Conservation (phyloP, 1,140 invertebrate genomes). For the Neodiprion fabricii region DNA sequence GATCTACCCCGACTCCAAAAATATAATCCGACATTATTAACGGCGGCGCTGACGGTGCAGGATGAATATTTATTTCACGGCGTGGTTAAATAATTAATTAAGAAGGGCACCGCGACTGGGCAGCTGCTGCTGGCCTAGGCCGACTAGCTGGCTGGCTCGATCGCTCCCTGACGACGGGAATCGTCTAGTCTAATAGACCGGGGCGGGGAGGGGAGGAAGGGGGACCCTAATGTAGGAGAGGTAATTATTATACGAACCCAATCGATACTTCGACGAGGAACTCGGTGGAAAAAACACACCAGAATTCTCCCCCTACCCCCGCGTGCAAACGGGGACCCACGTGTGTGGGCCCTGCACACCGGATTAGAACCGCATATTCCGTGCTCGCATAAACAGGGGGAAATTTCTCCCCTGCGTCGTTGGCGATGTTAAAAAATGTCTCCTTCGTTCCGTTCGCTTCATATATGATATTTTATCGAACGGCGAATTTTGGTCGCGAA, state of each 20-base stretch:
- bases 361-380: no score
- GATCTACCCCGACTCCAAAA: no score
- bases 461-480: no score
- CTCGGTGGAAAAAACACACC: conserved; percentile 37
- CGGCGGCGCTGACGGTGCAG: background rate
- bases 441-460: no score
- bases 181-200: conserved; percentile 40
- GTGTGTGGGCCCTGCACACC: no score
- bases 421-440: no score
- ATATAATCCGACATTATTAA: background rate
- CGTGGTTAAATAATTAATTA: conserved; percentile 38
- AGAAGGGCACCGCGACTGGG: conserved; percentile 31
- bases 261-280: conserved; percentile 54
- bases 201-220: conserved; percentile 19
- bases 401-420: no score
- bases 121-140: conserved; percentile 28
- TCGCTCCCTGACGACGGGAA: conserved; percentile 8
- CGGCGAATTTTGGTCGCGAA: no score
- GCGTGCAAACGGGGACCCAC: background rate
- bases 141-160: conserved; percentile 1
- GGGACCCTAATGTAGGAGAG: conserved; percentile 51
- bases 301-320: background rate
- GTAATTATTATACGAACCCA: conserved; percentile 57
- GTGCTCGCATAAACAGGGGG: no score
- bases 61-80: conserved; percentile 31